These are phyloP conservation scores for Drosophila mayri DNA, from an alignment of 1,140 invertebrate species.

Conservation along the genomic window DNA sequence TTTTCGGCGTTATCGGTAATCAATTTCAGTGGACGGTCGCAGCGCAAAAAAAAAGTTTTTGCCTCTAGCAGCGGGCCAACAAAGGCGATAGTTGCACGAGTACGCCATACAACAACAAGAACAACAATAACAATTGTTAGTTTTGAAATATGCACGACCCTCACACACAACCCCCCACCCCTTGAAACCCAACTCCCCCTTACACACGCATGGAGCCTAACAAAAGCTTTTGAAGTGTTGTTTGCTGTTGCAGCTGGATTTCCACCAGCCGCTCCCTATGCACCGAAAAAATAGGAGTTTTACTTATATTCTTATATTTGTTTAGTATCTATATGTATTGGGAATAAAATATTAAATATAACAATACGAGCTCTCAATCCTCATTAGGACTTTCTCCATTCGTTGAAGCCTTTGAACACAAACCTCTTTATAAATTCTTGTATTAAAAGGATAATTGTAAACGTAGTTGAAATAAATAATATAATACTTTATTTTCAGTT, in stretches of 20 bases:
- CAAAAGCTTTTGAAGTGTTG: constrained; percentile 71
- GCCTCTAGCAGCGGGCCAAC: constrained; percentile 49
- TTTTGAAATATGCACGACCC: constrained; percentile 77
- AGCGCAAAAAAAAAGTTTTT: constrained; percentile 43
- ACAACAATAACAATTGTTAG: constrained; percentile 67
- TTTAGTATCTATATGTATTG: neutral
- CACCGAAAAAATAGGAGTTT: neutral
- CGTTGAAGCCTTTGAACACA: neutral
- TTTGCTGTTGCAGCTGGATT: constrained; percentile 52
- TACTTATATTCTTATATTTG: too few relatives aligned
- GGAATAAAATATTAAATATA: neutral
- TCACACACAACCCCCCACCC: neutral
- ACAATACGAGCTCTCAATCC: neutral
- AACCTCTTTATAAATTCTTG: too few relatives aligned
- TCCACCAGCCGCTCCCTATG: neutral
- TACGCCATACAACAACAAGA: constrained; percentile 19
- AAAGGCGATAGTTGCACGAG: constrained; percentile 43
- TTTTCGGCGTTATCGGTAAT: constrained; percentile 80
- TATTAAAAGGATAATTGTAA: neutral
- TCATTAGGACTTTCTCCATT: neutral
- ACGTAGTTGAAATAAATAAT: neutral
- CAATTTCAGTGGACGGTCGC: constrained; percentile 71
- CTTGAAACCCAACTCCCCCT: neutral
- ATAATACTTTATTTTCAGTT: neutral
- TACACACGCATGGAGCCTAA: constrained; percentile 45